phyloP scores from a whole-genome alignment of 2,888 invertebrate species.

The Calliopum simillimum region DNA sequence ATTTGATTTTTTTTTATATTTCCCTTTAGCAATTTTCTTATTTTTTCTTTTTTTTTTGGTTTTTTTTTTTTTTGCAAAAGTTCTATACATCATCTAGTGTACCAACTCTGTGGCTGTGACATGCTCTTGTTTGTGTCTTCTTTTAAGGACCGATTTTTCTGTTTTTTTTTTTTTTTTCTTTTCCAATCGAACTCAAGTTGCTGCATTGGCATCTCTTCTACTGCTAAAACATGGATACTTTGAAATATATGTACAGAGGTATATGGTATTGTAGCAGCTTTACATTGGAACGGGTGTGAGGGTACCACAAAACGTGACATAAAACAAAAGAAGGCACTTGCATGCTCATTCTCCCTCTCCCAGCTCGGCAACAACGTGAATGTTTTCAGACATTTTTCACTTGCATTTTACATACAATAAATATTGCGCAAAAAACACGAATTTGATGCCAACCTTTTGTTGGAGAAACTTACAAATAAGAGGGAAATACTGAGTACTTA shows the following conservation, averaged over 20 bases:
- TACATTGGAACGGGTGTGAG: conserved; percentile 38
- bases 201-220: conserved; percentile 2
- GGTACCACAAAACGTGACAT: conserved; percentile 64
- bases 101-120: conserved; percentile 24
- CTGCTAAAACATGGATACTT: background rate
- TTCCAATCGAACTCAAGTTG: conserved; percentile 29
- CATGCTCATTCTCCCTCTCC: conserved; percentile 51
- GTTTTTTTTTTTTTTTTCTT: background rate
- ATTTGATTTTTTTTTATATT: background rate
- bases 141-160: background rate
- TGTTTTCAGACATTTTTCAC: conserved; percentile 31
- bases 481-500: background rate
- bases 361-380: conserved; percentile 36
- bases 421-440: conserved; percentile 27
- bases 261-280: conserved; percentile 19
- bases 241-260: conserved; percentile 15
- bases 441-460: conserved; percentile 37
- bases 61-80: conserved; percentile 9
- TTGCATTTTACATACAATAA: conserved; percentile 11
- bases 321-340: conserved; percentile 66
- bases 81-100: conserved; percentile 11
- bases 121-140: conserved; percentile 12
- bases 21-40: background rate
- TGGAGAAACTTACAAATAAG: background rate
- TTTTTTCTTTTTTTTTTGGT: background rate